Conservation (phyloP, 2,113 vertebrate species). For the Tachysurus vachellii region DNA sequence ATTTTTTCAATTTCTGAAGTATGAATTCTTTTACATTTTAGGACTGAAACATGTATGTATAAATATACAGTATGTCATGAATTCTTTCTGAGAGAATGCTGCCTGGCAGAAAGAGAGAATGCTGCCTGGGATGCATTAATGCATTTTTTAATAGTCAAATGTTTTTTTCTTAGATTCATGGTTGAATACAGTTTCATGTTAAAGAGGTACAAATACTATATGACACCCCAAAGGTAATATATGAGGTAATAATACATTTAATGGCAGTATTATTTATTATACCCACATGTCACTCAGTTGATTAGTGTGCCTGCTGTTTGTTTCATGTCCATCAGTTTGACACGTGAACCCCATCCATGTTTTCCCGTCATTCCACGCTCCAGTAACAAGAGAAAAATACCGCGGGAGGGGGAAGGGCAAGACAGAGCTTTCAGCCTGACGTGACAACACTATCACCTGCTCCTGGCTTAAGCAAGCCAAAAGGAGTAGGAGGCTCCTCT, state of each 20-base stretch:
- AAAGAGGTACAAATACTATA: background rate
- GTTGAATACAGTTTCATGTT: background rate
- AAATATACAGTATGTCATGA: background rate
- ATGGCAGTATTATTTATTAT: background rate
- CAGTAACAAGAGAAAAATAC: conserved; percentile 27
- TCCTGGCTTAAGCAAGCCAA: conserved; percentile 18
- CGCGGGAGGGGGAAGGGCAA: conserved; percentile 13
- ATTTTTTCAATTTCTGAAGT: background rate
- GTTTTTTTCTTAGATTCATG: background rate
- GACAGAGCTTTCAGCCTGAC: conserved; percentile 26
- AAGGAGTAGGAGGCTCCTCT: conserved; percentile 11
- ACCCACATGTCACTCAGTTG: background rate
- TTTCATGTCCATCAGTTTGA: background rate
- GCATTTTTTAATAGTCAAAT: background rate
- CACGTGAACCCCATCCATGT: background rate
- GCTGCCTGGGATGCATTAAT: background rate
- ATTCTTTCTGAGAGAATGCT: background rate
- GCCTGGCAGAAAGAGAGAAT: background rate
- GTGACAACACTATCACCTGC: conserved; percentile 48
- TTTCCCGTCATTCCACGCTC: conserved; percentile 9
- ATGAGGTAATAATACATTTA: background rate
- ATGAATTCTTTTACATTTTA: background rate
- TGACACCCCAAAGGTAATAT: background rate
- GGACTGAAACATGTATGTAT: background rate
- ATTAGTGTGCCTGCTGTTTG: background rate